These are phyloP conservation scores for Esox niger DNA, from an alignment of 2,113 vertebrate species.

Conservation along the genomic window DNA sequence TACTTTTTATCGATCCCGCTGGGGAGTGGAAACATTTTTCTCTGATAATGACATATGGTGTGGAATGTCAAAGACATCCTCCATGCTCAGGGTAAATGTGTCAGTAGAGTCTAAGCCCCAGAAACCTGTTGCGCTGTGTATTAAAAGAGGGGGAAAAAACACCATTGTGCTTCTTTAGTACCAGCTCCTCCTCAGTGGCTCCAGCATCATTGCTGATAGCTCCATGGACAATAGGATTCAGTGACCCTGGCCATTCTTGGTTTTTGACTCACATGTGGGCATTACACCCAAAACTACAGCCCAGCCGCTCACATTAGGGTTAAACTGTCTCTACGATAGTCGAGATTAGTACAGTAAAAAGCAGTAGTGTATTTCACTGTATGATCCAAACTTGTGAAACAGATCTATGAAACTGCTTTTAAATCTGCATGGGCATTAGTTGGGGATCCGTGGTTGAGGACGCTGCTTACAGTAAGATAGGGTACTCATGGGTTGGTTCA, in stretches of 20 bases:
- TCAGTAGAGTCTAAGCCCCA: neutral
- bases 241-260: slow-evolving; percentile 35
- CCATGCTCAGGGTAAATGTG: neutral
- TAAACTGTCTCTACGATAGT: no score
- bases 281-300: no score
- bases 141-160: neutral
- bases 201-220: slow-evolving; percentile 38
- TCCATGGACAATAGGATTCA: slow-evolving; percentile 59
- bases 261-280: slow-evolving; percentile 45
- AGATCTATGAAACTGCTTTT: neutral
- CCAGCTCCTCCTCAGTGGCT: no score
- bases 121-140: slow-evolving; percentile 7
- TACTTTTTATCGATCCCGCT: slow-evolving; percentile 56
- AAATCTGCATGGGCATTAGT: no score
- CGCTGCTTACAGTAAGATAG: no score
- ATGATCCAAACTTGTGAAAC: no score
- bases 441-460: no score
- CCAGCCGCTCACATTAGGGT: no score
- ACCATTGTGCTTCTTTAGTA: no score
- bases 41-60: slow-evolving; percentile 26
- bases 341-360: no score
- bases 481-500: no score
- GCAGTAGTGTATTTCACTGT: no score
- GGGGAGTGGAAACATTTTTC: slow-evolving; percentile 23
- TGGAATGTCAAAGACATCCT: slow-evolving; percentile 27